Percentiles rank a stretch among this genome's conserved stretches.
These are phyloP conservation scores for Australoheros facetus DNA, from an alignment of 2,797 vertebrate species.

Conservation along the genomic window DNA sequence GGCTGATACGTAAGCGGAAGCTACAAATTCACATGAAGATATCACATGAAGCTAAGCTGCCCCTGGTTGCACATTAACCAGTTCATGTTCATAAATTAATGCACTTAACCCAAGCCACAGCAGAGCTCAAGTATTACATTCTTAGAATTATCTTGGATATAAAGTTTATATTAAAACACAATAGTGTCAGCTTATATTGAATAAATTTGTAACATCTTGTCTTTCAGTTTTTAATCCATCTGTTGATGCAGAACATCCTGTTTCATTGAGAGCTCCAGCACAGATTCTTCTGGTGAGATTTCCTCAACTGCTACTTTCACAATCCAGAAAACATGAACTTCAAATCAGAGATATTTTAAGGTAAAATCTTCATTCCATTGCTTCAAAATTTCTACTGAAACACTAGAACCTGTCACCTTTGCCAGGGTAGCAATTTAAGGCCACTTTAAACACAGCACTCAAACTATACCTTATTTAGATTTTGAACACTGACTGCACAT, in stretches of 20 bases:
- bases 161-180: neutral
- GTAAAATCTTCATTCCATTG: neutral
- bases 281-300: neutral
- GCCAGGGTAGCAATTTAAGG: neutral
- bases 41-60: constrained; percentile 56
- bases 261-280: neutral
- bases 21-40: constrained; percentile 60
- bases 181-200: neutral
- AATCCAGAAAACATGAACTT: neutral
- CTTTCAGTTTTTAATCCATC: neutral
- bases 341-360: neutral
- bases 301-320: neutral
- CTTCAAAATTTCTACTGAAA: neutral
- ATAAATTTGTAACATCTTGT: neutral
- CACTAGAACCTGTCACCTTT: neutral
- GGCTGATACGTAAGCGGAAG: constrained; percentile 60
- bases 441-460: neutral
- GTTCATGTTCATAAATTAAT: constrained; percentile 40
- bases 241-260: too few relatives aligned
- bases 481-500: neutral
- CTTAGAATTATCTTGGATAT: neutral
- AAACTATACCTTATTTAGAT: neutral
- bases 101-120: constrained; percentile 6
- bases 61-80: constrained; percentile 72
- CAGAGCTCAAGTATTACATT: neutral